Evolutionary conservation across 2,113 vertebrate genomes (phyloP), one percentile per base, ranked within the genome.

Genomic region (Blennius ocellaris): DNA sequence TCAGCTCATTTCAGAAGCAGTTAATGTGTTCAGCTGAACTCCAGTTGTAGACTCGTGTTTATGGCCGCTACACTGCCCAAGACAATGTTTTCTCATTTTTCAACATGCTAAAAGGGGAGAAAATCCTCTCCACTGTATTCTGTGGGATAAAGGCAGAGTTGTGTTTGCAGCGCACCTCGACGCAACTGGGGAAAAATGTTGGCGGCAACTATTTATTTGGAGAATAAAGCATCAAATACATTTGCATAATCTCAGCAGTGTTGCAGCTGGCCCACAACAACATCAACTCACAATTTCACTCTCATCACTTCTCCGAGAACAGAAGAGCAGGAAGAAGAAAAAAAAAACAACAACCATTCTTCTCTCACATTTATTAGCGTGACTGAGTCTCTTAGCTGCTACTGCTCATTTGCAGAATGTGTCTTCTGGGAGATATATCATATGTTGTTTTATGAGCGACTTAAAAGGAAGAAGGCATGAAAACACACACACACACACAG

Each of bases 191-290:
- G 53, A 62, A 54, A 83, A 78, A 80, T 66, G 86, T 67, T 81
- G 61, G 73, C 66, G 43, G 74, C 50, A 79, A 68, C 68, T 81
- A 73, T 91, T 84, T 84, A 83, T 86, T 87, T 76, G 74, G 73
- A 65, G 69, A 80, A 85, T 77, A 82, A 77, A 69, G 73, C 65
- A 82, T 87, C 82, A 82, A 82, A 83, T 0, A 41, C 55, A 87
- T 90, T 90, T 86, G 55, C 87, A 90, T 90, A 92, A 90, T 87
- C 80, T 73, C 57, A 83, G 81, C 73, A 45, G 72, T 43, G 40
- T 84, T 69, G 76, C 83, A 83, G 81, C 74, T 73, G 80, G 85
- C 73, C 74, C n/a, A 48, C 85, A 63, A 85, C 66, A 58, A 71
- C 78, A 80, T 63, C 73, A 54, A 73, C 53, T 88, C 85, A 72